Evolutionary conservation across 64 coral and sea anemone species (phyloP).

Genomic region (Porites australiensis): DNA sequence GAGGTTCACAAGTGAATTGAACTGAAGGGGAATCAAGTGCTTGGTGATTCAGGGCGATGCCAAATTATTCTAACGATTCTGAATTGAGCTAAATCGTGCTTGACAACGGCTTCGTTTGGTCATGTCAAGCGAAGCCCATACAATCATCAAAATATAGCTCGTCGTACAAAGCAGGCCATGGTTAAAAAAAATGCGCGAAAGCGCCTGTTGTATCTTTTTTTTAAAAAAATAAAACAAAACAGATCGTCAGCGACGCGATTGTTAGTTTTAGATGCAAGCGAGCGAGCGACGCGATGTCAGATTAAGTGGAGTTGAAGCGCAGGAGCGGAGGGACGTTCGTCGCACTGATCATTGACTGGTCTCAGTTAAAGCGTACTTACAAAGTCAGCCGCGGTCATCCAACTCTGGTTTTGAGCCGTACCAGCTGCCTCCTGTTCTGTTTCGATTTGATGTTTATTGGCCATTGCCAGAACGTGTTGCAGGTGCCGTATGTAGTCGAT

Average conservation of each 20-base stretch:
- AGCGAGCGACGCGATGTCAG: neutral
- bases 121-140: neutral
- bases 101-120: conserved; percentile 14
- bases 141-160: neutral
- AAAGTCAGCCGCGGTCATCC: conserved; percentile 88
- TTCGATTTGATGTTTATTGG: conserved; percentile 90
- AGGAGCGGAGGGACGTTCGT: neutral
- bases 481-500: conserved; percentile 99
- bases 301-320: neutral
- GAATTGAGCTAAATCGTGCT: conserved; percentile 10
- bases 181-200: conserved; percentile 19
- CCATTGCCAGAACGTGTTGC: conserved; percentile 93
- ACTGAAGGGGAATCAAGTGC: conserved; percentile 14
- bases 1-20: neutral
- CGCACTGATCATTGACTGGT: conserved; percentile 24
- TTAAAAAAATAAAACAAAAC: neutral
- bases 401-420: conserved; percentile 66
- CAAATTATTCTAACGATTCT: conserved; percentile 47
- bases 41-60: conserved; percentile 35
- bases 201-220: neutral
- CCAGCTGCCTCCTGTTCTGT: conserved; percentile 89
- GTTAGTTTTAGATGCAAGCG: neutral
- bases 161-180: neutral
- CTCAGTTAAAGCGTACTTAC: conserved; percentile 78
- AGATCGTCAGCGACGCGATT: neutral